Conservation (phyloP, 2,888 invertebrate species). For the Chrysomela aeneicollis region DNA sequence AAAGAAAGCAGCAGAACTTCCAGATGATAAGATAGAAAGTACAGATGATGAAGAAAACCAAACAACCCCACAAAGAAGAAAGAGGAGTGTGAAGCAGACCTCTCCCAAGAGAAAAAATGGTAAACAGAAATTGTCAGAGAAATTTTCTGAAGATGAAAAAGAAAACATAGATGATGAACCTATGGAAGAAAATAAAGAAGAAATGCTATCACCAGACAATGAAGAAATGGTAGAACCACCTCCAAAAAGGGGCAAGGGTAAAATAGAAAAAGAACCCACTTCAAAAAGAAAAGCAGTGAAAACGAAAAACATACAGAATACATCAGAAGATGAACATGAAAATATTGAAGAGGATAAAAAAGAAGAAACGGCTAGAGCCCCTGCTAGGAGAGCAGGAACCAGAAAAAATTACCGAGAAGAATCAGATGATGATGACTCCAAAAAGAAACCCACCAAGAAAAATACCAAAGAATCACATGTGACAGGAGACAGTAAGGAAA, state of each 20-base stretch:
- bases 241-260: background rate
- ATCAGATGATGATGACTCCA: conserved; percentile 11
- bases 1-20: conserved; percentile 20
- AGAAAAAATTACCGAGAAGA: conserved; percentile 21
- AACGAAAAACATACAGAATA: background rate
- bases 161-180: conserved; percentile 25
- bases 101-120: conserved; percentile 9
- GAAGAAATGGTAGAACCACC: conserved; percentile 2
- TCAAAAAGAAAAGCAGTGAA: background rate
- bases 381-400: conserved; percentile 8
- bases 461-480: conserved; percentile 18
- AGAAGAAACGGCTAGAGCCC: conserved; percentile 8
- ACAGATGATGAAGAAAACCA: conserved; percentile 16
- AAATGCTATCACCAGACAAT: background rate
- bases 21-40: conserved; percentile 25
- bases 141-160: conserved; percentile 26
- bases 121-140: background rate
- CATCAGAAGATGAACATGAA: background rate
- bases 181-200: conserved; percentile 1
- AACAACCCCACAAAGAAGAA: conserved; percentile 23
- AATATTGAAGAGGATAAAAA: background rate
- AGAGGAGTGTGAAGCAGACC: conserved; percentile 13
- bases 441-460: conserved; percentile 17
- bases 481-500: conserved; percentile 35
- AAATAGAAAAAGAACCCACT: background rate